Evolutionary conservation across 2,797 vertebrate genomes (phyloP), one percentile per base, ranked within the genome.

Genomic region (Rhinophrynus dorsalis): DNA sequence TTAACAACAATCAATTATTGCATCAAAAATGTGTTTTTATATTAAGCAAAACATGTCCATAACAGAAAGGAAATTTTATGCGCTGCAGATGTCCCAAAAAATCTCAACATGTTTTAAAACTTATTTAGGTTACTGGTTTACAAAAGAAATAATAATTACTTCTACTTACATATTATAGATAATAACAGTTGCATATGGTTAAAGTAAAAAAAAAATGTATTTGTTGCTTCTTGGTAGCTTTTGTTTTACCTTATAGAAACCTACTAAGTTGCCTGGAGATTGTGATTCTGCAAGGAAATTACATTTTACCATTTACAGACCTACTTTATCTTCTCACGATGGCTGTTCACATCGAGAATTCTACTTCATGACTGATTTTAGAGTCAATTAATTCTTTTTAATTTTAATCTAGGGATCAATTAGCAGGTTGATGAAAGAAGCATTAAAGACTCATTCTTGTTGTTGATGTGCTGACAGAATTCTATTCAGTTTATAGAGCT

Each of bases 341-440:
- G 15, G 24, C 57, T 59, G 38, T 38, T 67, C 65, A 48, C n/a
- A 35, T 18, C 32, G 35, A 48, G 44, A 48, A 11, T 58, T 57
- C 29, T 48, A 58, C 42, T 38, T 47, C 30, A 57, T 13, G 12
- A 47, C 30, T 57, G 40, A 45, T 58, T 50, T 58, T 47, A 32
- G 32, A 50, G 23, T 7, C 30, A 60, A 60, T 58, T 44, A 66
- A 66, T 44, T 45, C 37, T 55, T 52, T 67, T 67, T 33, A 33
- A 57, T 58, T 29, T 57, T 57, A 57, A 67, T 56, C 51, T 57
- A 57, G 38, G 54, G 42, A 67, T 32, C 27, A 30, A 55, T 67
- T 67, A 33, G 47, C 20, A 56, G 26, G 48, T 52, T 52, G 33
- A 52, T 40, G 20, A 35, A 47, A 6, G 37, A 51, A 13, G 29